Evolutionary conservation across 1,140 invertebrate species (phyloP), one percentile per base, ranked within the genome.

Genomic region (Eciton burchellii): DNA sequence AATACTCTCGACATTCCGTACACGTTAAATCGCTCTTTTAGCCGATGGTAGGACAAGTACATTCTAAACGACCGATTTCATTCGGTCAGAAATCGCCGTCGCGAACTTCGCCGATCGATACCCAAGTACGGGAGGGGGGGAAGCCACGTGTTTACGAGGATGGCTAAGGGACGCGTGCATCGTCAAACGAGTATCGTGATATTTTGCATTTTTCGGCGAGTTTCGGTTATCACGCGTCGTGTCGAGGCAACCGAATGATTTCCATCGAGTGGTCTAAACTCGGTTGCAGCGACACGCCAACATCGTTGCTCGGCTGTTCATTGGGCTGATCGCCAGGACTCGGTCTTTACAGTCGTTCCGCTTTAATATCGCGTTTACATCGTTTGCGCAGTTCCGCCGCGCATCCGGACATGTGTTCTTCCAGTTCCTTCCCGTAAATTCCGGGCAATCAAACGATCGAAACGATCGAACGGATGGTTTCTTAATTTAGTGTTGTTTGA

Each of bases 291-390:
- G 63, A 56, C n/a, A n/a, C n/a, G n/a, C n/a, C n/a, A 16, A 45
- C 49, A 43, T 77, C 63, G 47, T 54, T 19, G n/a, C 5, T 6
- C 35, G 24, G n/a, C n/a, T n/a, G n/a, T n/a, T n/a, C 9, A 45
- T 16, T 16, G 49, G 26, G 16, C 63, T 3, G 29, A 56, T 24
- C 35, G 52, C 0, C 21, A 16, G 21, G 21, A 43, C 16, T 43
- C 65, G 2, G 29, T 21, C 35, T 54, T 68, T 56, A 57, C 41
- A 49, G 52, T 79, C 43, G 74, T 56, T 68, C 74, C 21, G 9
- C 74, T 70, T 79, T 79, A 79, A 79, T 43, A 26, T 56, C 12
- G 21, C 73, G 14, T 66, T 45, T 52, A 24, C 45, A 16, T 60
- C 56, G 29, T 54, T 54, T 19, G 52, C 19, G 35, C 35, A 21